A percentile compares a stretch with the other conserved stretches of the same genome.
Conservation (phyloP, 2,113 vertebrate species). For the Microcebus tavaratra region DNA sequence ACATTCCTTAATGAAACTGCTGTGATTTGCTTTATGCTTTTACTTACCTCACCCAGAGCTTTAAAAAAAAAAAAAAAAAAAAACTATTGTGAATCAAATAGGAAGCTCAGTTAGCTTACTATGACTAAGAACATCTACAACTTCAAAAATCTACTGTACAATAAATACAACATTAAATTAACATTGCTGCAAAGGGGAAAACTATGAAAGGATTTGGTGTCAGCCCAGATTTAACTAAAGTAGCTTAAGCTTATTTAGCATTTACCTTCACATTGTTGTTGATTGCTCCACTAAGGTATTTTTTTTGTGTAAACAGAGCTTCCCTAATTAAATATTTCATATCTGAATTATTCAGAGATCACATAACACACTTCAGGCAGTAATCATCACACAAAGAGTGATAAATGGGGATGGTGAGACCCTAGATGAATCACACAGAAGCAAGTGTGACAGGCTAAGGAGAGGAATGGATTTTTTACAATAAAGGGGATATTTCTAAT, state of each 20-base stretch:
- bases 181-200: slow-evolving; percentile 32
- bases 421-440: not conserved
- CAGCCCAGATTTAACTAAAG: slow-evolving; percentile 68
- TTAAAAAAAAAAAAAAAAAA: not conserved
- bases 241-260: slow-evolving; percentile 50
- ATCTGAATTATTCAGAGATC: slow-evolving; percentile 20
- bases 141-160: not conserved
- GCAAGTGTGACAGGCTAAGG: not conserved
- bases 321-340: slow-evolving; percentile 70
- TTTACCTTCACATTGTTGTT: slow-evolving; percentile 55
- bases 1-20: slow-evolving; percentile 44
- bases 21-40: slow-evolving; percentile 30
- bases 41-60: not conserved
- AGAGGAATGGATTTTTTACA: not conserved
- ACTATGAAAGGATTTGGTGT: slow-evolving; percentile 55
- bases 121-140: not conserved
- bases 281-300: slow-evolving; percentile 60
- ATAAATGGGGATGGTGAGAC: not conserved
- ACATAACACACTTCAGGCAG: not conserved
- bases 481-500: not conserved
- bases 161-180: slow-evolving; percentile 52
- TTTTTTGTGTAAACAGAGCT: slow-evolving; percentile 62
- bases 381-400: slow-evolving; percentile 15
- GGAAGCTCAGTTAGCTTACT: slow-evolving; percentile 28
- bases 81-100: slow-evolving; percentile 40